Evolutionary conservation across 2,888 invertebrate species (phyloP), one percentile per base, ranked within the genome.

Genomic region (Apomyelois bistriatella): DNA sequence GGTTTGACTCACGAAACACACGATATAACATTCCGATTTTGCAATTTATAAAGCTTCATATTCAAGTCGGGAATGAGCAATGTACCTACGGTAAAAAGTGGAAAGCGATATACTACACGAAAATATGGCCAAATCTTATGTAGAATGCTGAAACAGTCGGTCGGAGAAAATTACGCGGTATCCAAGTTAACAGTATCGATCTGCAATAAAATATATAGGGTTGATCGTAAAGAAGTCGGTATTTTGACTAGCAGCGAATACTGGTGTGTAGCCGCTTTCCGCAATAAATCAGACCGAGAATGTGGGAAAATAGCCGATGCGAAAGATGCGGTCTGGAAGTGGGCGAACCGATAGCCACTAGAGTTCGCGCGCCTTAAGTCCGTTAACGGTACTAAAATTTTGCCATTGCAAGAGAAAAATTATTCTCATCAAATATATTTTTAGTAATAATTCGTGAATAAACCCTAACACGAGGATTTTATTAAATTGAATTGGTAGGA

Each of bases 251-350:
- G 73, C 64, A 61, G 71, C 72, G 72, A 74, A 76, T 79, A 74
- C 81, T 76, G 72, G 72, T 70, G 62, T 65, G 71, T 73, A 75
- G 71, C 73, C 70, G 68, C 67, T 77, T 79, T 62, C 70, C 69
- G 80, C 76, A 69, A 83, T 85, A 85, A 85, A 85, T 85, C 83
- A 82, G 77, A 64, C 68, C 63, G 62, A 55, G 68, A 75, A 74
- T 70, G 78, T 73, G 74, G 70, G 70, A 79, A 78, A 81, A 80
- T 78, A 78, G 77, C 71, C 70, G 70, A 68, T 70, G 63, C 70
- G 73, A 70, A 74, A 74, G 76, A 77, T 70, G 76, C 70, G 74
- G 76, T 67, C 74, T 66, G 76, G 76, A 70, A 74, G 74, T 75
- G 75, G 74, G 62, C 72, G 68, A 66, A 65, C 59, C 72, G 76